phyloP scores from a whole-genome alignment of 2,888 invertebrate species.

The Chironomus tentans region DNA sequence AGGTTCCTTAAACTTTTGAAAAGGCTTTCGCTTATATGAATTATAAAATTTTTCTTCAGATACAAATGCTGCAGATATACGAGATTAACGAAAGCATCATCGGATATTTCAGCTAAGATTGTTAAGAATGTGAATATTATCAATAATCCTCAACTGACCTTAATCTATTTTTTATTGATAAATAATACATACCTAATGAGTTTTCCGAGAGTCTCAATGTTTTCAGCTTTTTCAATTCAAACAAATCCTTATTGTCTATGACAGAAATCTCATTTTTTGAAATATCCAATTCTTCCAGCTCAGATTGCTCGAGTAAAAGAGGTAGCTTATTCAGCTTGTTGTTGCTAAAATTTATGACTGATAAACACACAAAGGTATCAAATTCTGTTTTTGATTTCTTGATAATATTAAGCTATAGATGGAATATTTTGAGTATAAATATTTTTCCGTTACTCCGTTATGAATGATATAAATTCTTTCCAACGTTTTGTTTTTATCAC shows the following conservation, averaged over 20 bases:
- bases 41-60: conserved; percentile 44
- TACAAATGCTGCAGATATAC: conserved; percentile 38
- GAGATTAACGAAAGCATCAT: conserved; percentile 36
- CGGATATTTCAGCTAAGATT: conserved; percentile 34
- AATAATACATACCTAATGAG: conserved; percentile 37
- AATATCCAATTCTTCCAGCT: conserved; percentile 56
- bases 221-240: conserved; percentile 45
- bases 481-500: too few species aligned
- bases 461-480: not conserved
- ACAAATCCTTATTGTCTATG: conserved; percentile 46
- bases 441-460: too few species aligned
- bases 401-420: not conserved
- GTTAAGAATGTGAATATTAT: conserved; percentile 27
- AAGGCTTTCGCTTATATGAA: conserved; percentile 36
- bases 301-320: conserved; percentile 44
- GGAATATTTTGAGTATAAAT: not conserved
- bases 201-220: conserved; percentile 55
- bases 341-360: conserved; percentile 38
- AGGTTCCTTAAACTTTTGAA: conserved; percentile 36
- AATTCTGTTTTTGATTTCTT: too few species aligned
- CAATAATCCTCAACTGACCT: not conserved
- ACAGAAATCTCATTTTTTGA: conserved; percentile 50
- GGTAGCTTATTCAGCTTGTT: conserved; percentile 45
- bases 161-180: not conserved
- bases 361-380: not conserved